Conservation (phyloP, 2,113 vertebrate genomes). For the Phodopus roborovskii region DNA sequence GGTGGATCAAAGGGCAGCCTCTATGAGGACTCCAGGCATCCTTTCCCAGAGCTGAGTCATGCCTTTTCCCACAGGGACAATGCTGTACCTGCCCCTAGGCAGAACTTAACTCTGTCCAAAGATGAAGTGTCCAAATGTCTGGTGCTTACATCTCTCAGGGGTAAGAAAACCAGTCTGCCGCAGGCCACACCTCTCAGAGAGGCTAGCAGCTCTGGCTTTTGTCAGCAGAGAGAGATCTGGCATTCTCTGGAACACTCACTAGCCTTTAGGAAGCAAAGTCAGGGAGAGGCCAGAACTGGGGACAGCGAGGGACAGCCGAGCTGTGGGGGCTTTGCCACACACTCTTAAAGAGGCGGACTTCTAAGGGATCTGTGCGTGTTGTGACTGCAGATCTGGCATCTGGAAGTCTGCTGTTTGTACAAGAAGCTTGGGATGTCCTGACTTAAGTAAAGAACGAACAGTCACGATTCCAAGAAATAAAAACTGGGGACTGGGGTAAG, state of each 20-base stretch:
- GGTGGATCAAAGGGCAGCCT: no score
- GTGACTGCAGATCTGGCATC: neutral
- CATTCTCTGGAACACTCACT: neutral
- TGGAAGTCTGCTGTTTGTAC: neutral
- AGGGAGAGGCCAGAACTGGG: neutral
- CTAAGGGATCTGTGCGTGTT: rapidly evolving
- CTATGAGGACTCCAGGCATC: neutral
- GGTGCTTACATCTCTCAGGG: neutral
- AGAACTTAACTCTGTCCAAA: neutral
- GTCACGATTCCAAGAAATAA: neutral
- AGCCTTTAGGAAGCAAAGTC: neutral
- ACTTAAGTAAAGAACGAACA: neutral
- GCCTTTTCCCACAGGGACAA: neutral
- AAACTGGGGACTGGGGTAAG: neutral
- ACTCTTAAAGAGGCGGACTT: rapidly evolving
- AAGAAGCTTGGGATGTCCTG: neutral
- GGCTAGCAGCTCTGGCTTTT: neutral
- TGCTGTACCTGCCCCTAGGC: neutral
- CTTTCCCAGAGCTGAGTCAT: neutral
- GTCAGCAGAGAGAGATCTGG: neutral
- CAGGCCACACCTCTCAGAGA: rapidly evolving
- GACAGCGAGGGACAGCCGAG: neutral
- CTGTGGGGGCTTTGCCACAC: rapidly evolving
- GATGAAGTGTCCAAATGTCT: neutral
- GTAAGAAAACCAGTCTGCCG: rapidly evolving